A percentile compares a stretch with the other conserved stretches of the same genome.
phyloP scores from a whole-genome alignment of 2,797 vertebrate genomes.

The Percopsis omiscomaycus region DNA sequence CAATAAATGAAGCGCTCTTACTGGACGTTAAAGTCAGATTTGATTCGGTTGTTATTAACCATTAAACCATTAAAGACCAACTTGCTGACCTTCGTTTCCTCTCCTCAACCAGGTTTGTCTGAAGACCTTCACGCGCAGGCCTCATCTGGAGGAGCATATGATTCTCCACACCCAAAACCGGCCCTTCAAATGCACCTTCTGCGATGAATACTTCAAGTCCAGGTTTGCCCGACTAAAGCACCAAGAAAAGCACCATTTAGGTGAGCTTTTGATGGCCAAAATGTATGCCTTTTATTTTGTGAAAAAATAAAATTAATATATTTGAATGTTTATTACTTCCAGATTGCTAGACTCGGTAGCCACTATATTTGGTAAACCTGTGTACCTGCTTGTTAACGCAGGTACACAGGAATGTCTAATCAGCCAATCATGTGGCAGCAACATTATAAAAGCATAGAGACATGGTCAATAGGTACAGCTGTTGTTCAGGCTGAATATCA shows the following conservation, averaged over 20 bases:
- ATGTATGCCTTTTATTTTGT: too few species aligned
- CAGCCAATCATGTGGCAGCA: too few species aligned
- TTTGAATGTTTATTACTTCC: background rate
- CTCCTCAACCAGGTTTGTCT: constrained; percentile 85
- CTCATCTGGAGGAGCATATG: constrained; percentile 97
- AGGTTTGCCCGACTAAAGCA: constrained; percentile 95
- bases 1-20: too few species aligned
- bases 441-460: too few species aligned
- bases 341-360: too few species aligned
- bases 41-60: background rate
- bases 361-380: too few species aligned
- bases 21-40: too few species aligned
- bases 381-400: too few species aligned
- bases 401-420: too few species aligned
- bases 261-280: constrained; percentile 64
- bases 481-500: too few species aligned
- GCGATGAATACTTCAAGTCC: constrained; percentile 95
- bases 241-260: constrained; percentile 96
- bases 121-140: constrained; percentile 93
- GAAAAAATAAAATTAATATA: background rate
- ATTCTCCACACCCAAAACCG: constrained; percentile 96
- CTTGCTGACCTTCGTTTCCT: background rate
- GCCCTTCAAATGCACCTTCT: constrained; percentile 96
- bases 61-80: background rate
- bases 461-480: too few species aligned